Percentiles rank a stretch among this genome's conserved stretches.
phyloP scores from a whole-genome alignment of 2,797 vertebrate genomes.

The Sebastes cheni region DNA sequence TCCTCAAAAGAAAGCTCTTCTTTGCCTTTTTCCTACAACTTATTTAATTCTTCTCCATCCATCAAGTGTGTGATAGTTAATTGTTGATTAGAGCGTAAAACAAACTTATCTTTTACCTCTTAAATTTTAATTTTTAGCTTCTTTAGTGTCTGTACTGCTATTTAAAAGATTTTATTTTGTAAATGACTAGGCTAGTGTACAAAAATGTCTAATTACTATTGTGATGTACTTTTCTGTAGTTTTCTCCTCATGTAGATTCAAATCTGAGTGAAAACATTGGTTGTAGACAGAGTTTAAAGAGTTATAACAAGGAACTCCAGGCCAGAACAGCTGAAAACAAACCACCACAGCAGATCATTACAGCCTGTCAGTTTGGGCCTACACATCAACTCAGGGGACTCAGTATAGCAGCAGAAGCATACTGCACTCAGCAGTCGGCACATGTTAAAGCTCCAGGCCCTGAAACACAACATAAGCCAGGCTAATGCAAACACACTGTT shows the following conservation, averaged over 20 bases:
- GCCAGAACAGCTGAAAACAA: conserved; percentile 36
- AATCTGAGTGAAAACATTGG: not conserved
- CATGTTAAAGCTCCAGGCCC: conserved; percentile 23
- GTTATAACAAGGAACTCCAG: not conserved
- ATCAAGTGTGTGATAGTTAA: not conserved
- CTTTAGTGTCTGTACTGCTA: not conserved
- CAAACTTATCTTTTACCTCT: not conserved
- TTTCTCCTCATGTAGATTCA: not conserved
- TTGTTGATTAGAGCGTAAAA: not conserved
- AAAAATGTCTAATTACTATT: not conserved
- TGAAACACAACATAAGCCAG: conserved; percentile 38
- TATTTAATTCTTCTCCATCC: not conserved
- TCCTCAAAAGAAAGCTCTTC: not conserved
- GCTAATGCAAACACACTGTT: conserved; percentile 31
- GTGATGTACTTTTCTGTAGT: not conserved
- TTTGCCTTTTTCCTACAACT: not conserved
- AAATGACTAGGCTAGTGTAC: not conserved
- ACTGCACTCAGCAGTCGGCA: not conserved
- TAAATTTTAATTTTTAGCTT: not conserved
- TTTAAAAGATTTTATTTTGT: no score
- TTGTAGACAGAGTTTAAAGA: not conserved
- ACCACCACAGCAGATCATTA: conserved; percentile 31
- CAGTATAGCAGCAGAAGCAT: conserved; percentile 17
- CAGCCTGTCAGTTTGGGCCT: conserved; percentile 14
- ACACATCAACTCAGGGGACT: conserved; percentile 16